Evolutionary conservation across 2,113 vertebrate species (phyloP), one percentile per base, ranked within the genome.

Genomic region (Marmota flaviventris): DNA sequence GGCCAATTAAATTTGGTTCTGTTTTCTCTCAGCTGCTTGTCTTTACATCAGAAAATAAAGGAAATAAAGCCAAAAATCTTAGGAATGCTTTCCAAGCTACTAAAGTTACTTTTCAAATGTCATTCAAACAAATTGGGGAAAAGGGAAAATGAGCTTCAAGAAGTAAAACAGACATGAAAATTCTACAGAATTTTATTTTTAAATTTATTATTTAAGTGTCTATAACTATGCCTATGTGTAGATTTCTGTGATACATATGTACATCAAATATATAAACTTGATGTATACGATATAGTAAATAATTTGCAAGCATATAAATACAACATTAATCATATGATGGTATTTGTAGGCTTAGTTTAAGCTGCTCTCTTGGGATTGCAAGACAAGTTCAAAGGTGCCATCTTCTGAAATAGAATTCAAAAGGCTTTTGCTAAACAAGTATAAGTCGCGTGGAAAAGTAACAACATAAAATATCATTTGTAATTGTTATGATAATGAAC

Each of bases 1-100:
- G 16, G 67, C 67, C 73, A 94, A 84, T 34, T n/a, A 32, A 76
- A 94, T 87, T 91, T 95, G n/a, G 27, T 56, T 95, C 70, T 85
- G 72, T 45, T 95, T 96, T 77, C 94, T 89, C 73, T 91, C 72
- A 95, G 65, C 39, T 95, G 78, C 69, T 94, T 93, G 34, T 94
- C 63, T 94, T 93, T 83, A 95, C 51, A 82, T 89, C 69, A 89
- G 32, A 92, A 93, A 97, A 91, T 91, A 75, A 81, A 95, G 42
- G 11, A 24, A 24, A 81, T 85, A 87, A 37, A 42, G 39, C 34
- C 39, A 70, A 90, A 96, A 95, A 85, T 89, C 61, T 93, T 70
- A 73, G 10, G 34, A 94, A 94, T 67, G 73, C 53, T 90, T 84
- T 75, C 39, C 5, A 45, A 92, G 51, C 56, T 78, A 91, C 65